Evolutionary conservation across 2,113 vertebrate species (phyloP).

Genomic region (Saccopteryx leptura): DNA sequence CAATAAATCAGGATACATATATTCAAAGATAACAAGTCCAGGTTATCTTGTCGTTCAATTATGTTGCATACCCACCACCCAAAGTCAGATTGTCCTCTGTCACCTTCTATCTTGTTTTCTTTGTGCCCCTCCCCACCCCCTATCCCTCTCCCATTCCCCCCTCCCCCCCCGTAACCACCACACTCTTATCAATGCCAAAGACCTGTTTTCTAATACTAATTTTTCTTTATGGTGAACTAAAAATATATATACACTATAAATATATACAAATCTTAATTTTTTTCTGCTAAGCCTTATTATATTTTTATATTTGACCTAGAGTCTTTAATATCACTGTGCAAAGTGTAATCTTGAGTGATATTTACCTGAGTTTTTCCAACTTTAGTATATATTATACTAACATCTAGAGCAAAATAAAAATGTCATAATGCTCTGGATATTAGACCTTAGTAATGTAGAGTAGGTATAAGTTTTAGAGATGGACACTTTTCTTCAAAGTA

Average conservation of each 20-base stretch:
- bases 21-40: too few relatives aligned
- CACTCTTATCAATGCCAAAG: too few relatives aligned
- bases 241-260: neutral
- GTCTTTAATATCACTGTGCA: conserved; percentile 20
- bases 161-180: too few relatives aligned
- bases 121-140: too few relatives aligned
- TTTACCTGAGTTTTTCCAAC: neutral
- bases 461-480: neutral
- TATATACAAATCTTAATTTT: neutral
- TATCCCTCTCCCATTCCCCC: too few relatives aligned
- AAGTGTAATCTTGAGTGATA: conserved; percentile 31
- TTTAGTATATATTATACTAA: neutral
- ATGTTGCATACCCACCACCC: too few relatives aligned
- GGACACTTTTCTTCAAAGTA: neutral
- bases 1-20: too few relatives aligned
- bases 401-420: neutral
- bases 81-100: too few relatives aligned
- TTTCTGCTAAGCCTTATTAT: neutral
- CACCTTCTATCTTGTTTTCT: too few relatives aligned
- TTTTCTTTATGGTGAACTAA: neutral
- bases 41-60: too few relatives aligned
- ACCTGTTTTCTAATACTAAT: neutral
- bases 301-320: neutral
- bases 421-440: neutral
- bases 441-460: neutral